Base-by-base conservation (phyloP, 2,888 invertebrate genomes). In the Eupelmus urozonus region DNA sequence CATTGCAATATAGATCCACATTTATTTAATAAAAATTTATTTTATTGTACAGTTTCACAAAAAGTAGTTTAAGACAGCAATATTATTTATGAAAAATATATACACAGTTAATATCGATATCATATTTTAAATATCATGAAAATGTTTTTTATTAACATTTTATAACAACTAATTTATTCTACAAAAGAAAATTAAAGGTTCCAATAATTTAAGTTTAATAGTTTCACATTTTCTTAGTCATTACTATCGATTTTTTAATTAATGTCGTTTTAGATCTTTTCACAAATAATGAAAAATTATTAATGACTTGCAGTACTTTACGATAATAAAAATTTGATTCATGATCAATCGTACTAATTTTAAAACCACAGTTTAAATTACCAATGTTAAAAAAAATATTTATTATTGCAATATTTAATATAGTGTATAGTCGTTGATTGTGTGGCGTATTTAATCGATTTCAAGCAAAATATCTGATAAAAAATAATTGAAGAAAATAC, bases 31-130 rank as follows among this genome's bases (percentile, higher is more conserved):
- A 49, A 11, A 25, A 40, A 65, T 2, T 72, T 65, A 23, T 59
- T 60, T 42, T 25, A 18, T 49, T 60, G 74, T 66, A 66, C 20
- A 57, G 16, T 20, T 11, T 51, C 42, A 23, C 13, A 55, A 72
- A n/a, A 11, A 59, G 9, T 9, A 34, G 9, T 34, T 34, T 34
- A 34, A 34, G n/a, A n/a, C n/a, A n/a, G 34, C 9, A 34, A 34
- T 9, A 34, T 3, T 34, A 34, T 34, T 34, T 9, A 9, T 34
- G 9, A 34, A 34, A 63, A 63, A 42, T 23, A 25, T 57, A n/a
- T 16, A 20, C 5, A n/a, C 40, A 63, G 4, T 45, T 11, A 45
- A 45, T 40, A 42, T 23, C 16, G 5, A 42, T 7, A 42, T 5
- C 18, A 20, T 9, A 23, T 45, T 62, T 23, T 42, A 23, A 62